Conservation (phyloP, 2,888 invertebrate species). For the Taenaris catops region DNA sequence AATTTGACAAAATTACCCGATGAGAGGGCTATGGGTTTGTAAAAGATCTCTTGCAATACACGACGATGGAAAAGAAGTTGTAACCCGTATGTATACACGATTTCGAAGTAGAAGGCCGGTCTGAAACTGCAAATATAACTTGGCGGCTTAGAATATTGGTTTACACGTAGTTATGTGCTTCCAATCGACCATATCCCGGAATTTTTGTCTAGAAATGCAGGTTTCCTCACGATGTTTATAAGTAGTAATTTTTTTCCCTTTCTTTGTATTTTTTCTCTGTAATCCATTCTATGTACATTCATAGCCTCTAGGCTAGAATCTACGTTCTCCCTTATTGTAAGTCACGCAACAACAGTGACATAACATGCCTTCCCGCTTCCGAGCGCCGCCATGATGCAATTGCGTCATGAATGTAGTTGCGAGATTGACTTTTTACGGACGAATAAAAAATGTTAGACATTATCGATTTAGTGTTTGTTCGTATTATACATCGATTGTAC, state of each 20-base stretch:
- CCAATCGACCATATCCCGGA: too few species aligned
- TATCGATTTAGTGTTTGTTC: too few species aligned
- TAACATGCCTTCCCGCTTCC: slow-evolving; percentile 33
- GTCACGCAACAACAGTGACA: slow-evolving; percentile 30
- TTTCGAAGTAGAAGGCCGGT: slow-evolving; percentile 16
- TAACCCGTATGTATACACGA: slow-evolving; percentile 35
- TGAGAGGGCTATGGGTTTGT: slow-evolving; percentile 42
- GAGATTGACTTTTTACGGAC: slow-evolving; percentile 10
- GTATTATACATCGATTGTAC: too few species aligned
- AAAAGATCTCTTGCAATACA: slow-evolving; percentile 18
- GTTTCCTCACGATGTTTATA: too few species aligned
- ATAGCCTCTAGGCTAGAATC: slow-evolving; percentile 8
- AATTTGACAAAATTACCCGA: slow-evolving; percentile 65
- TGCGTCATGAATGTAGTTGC: slow-evolving; percentile 19
- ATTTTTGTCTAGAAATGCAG: too few species aligned
- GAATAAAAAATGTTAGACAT: slow-evolving; percentile 2
- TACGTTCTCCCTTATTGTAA: slow-evolving; percentile 18
- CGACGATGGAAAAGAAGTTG: slow-evolving; percentile 30
- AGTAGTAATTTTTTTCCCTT: slow-evolving; percentile 8
- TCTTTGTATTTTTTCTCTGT: slow-evolving; percentile 6
- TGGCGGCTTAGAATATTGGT: slow-evolving; percentile 48
- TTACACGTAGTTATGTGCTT: slow-evolving; percentile 54
- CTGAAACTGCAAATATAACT: slow-evolving; percentile 37
- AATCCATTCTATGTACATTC: slow-evolving; percentile 8
- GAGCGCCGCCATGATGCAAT: slow-evolving; percentile 21